Conservation (phyloP, 2,888 invertebrate genomes). For the Graphium colonna region DNA sequence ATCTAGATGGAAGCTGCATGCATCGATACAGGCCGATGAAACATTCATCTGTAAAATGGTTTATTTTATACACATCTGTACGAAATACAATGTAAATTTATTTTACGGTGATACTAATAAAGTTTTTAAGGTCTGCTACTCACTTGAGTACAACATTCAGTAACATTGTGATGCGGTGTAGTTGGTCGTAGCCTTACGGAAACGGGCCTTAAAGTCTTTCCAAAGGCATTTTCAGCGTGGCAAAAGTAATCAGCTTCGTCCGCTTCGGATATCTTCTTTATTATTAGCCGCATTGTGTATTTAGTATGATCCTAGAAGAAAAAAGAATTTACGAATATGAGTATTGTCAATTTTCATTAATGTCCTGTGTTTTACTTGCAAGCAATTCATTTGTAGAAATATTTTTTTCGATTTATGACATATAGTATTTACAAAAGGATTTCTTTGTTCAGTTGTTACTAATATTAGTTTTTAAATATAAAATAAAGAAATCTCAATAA, state of each 20-base stretch:
- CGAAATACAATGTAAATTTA: too few species aligned
- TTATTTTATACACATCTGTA: too few species aligned
- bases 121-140: slow-evolving; percentile 7
- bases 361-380: too few species aligned
- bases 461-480: too few species aligned
- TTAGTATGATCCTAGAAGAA: slow-evolving; percentile 79
- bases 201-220: slow-evolving; percentile 85
- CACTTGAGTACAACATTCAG: slow-evolving; percentile 85
- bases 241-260: slow-evolving; percentile 92
- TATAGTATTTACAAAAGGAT: too few species aligned
- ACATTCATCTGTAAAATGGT: slow-evolving; percentile 81
- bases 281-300: slow-evolving; percentile 87
- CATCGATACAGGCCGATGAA: slow-evolving; percentile 87
- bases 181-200: slow-evolving; percentile 85
- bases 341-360: too few species aligned
- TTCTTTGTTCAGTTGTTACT: too few species aligned
- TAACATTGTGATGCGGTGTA: slow-evolving; percentile 84
- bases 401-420: too few species aligned
- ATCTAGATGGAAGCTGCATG: slow-evolving; percentile 91
- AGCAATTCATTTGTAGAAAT: too few species aligned
- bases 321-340: too few species aligned
- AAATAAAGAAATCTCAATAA: too few species aligned
- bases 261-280: slow-evolving; percentile 84
- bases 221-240: slow-evolving; percentile 91
- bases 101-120: too few species aligned